Conservation (phyloP, 1,140 invertebrate species). For the Drosophila carrolli region DNA sequence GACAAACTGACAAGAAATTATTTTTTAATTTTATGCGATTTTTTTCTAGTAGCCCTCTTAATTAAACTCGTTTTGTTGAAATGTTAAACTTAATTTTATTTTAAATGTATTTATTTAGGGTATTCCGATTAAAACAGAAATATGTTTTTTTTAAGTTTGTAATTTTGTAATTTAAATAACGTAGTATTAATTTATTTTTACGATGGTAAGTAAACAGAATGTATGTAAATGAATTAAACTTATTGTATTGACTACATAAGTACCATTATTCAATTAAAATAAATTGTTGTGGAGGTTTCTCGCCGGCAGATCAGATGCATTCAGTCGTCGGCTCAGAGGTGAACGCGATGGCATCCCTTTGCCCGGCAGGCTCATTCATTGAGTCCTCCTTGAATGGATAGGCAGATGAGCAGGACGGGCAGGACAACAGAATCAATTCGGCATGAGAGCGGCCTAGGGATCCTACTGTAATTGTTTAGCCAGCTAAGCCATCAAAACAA, state of each 20-base stretch:
- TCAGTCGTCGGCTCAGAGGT: conserved; percentile 27
- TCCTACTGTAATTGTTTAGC: conserved; percentile 55
- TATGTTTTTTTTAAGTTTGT: too few relatives aligned
- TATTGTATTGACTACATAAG: not conserved
- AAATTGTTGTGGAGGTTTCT: conserved; percentile 10
- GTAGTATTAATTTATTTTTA: not conserved
- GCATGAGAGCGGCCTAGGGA: conserved; percentile 27
- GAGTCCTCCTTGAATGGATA: conserved; percentile 50
- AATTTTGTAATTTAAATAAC: too few relatives aligned
- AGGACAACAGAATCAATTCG: conserved; percentile 25
- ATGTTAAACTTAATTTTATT: too few relatives aligned
- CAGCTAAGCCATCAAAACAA: conserved; percentile 73
- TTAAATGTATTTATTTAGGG: too few relatives aligned
- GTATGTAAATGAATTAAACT: not conserved
- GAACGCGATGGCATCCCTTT: conserved; percentile 20
- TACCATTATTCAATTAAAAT: conserved; percentile 22
- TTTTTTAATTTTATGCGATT: too few relatives aligned
- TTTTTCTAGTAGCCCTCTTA: too few relatives aligned
- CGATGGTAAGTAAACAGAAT: not conserved
- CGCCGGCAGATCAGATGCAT: not conserved
- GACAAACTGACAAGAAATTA: too few relatives aligned
- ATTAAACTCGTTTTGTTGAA: too few relatives aligned
- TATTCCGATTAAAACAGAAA: too few relatives aligned
- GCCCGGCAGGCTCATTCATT: conserved; percentile 35
- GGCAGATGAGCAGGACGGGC: conserved; percentile 31